A percentile compares a stretch with the other conserved stretches of the same genome.
Conservation (phyloP, 2,113 vertebrate genomes). For the Percopsis transmontana region DNA sequence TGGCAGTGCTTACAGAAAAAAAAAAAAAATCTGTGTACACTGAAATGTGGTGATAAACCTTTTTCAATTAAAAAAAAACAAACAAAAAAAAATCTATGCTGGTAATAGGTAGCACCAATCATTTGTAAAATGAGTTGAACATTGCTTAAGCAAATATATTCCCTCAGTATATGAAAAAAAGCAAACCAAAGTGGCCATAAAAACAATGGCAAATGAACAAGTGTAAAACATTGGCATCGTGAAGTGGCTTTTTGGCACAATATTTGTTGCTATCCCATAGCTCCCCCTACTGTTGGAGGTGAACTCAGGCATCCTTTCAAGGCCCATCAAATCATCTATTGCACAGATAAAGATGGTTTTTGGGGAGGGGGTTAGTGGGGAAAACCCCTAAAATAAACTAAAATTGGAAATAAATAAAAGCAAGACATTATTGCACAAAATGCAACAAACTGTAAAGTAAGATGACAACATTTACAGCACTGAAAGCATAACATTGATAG, state of each 20-base stretch:
- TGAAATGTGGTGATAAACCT: constrained; percentile 9
- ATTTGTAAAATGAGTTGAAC: constrained; percentile 42
- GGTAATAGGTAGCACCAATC: constrained; percentile 70
- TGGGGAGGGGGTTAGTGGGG: constrained; percentile 23
- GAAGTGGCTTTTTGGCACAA: constrained; percentile 62
- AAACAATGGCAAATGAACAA: constrained; percentile 16
- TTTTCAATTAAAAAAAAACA: constrained; percentile 42
- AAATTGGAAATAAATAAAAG: constrained; percentile 72
- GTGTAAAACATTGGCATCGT: constrained; percentile 35
- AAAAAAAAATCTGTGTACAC: constrained; percentile 13
- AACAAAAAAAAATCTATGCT: constrained; percentile 56
- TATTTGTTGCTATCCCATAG: constrained; percentile 41
- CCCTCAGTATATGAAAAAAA: background rate
- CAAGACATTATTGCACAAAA: constrained; percentile 57
- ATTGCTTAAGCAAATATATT: background rate
- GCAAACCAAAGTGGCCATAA: constrained; percentile 28
- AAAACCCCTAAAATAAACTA: constrained; percentile 41
- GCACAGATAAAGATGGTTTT: constrained; percentile 59
- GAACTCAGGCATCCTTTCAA: constrained; percentile 29
- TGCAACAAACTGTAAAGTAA: constrained; percentile 57
- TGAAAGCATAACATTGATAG: constrained; percentile 37
- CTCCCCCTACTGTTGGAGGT: constrained; percentile 46
- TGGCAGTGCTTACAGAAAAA: constrained; percentile 47
- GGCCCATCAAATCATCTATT: constrained; percentile 68
- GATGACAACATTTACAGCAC: constrained; percentile 51